Conservation (phyloP, 2,113 vertebrate species). For the Cyprinodon tularosa region DNA sequence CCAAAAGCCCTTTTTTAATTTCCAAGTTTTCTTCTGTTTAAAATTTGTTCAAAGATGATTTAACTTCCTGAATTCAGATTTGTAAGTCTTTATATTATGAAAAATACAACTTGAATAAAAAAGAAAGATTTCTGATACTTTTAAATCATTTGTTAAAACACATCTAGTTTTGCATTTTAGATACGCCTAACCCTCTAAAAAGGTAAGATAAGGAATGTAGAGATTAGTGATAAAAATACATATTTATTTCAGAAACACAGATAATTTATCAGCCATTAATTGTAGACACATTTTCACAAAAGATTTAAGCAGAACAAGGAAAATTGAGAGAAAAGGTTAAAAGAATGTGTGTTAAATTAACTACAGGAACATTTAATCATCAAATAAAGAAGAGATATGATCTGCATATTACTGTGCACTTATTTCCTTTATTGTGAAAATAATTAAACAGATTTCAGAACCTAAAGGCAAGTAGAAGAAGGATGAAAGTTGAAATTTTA, state of each 20-base stretch:
- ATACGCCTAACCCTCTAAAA: neutral
- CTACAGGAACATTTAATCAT: neutral
- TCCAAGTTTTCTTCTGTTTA: too few species aligned
- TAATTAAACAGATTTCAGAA: neutral
- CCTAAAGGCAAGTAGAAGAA: neutral
- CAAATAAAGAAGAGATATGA: neutral
- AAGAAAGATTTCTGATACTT: too few species aligned
- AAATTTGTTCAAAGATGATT: neutral
- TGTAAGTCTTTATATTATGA: neutral
- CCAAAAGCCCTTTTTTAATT: constrained; percentile 29
- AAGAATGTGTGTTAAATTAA: neutral
- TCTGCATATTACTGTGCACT: neutral
- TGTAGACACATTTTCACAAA: neutral
- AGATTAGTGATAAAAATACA: neutral
- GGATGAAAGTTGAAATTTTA: neutral
- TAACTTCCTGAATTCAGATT: neutral
- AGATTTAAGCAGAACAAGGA: neutral
- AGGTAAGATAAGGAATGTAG: neutral
- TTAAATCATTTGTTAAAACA: too few species aligned
- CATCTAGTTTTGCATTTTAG: too few species aligned
- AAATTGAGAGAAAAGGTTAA: neutral
- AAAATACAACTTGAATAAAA: too few species aligned
- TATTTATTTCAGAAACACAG: too few species aligned
- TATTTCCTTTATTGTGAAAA: neutral
- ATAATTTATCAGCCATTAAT: too few species aligned